Percentiles rank a stretch among this genome's conserved stretches.
Evolutionary conservation across 2,888 invertebrate species (phyloP).

Genomic region (Apamea monoglypha): DNA sequence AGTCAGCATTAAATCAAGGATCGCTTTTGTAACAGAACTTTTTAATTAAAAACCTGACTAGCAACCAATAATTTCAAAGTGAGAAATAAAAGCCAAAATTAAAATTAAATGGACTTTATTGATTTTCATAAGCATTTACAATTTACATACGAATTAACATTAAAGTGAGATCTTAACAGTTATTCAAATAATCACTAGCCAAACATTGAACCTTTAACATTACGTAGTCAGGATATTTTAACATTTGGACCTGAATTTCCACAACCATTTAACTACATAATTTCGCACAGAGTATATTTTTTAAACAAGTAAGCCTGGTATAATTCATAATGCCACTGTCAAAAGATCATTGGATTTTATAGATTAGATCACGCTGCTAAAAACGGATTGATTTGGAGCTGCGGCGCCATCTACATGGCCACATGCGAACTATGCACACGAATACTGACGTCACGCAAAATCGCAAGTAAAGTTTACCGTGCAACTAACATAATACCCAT

Average conservation of each 20-base stretch:
- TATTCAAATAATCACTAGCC: constrained; percentile 65
- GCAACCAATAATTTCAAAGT: neutral
- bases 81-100: neutral
- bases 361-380: neutral
- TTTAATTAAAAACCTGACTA: neutral
- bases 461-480: neutral
- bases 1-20: neutral
- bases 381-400: neutral
- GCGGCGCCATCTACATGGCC: neutral
- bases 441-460: neutral
- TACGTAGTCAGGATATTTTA: constrained; percentile 46
- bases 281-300: constrained; percentile 25
- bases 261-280: constrained; percentile 61
- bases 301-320: neutral
- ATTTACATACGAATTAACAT: constrained; percentile 59
- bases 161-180: constrained; percentile 64
- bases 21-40: neutral
- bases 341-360: neutral
- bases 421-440: neutral
- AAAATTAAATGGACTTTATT: constrained; percentile 59
- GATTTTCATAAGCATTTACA: constrained; percentile 52
- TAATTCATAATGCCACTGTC: neutral
- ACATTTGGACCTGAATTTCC: constrained; percentile 64
- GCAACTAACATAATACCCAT: neutral
- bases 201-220: constrained; percentile 53